phyloP scores from a whole-genome alignment of 1,140 invertebrate species.

The Drosophila dunni region DNA sequence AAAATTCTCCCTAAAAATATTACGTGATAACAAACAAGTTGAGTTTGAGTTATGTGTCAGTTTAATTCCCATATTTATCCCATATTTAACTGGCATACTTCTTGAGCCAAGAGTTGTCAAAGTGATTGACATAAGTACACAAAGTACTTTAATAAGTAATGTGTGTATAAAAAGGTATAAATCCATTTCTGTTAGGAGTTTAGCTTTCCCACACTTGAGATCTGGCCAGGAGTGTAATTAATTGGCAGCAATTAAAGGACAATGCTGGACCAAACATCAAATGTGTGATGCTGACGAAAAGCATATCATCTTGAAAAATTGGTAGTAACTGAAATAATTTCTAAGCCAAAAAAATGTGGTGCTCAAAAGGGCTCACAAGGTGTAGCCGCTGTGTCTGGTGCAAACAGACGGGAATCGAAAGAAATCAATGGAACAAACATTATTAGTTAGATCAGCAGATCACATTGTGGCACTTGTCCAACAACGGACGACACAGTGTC shows the following conservation, averaged over 20 bases:
- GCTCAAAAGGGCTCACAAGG: conserved; percentile 32
- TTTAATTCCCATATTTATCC: background rate
- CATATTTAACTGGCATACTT: background rate
- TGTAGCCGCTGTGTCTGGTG: conserved; percentile 45
- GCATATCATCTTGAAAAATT: conserved; percentile 58
- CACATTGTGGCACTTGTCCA: conserved; percentile 66
- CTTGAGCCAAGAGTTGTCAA: conserved; percentile 25
- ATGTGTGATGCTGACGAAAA: conserved; percentile 37
- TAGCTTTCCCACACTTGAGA: conserved; percentile 41
- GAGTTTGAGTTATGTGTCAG: conserved; percentile 11
- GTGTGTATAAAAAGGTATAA: background rate
- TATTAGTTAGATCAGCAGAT: conserved; percentile 51
- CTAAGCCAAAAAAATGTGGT: conserved; percentile 1
- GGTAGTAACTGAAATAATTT: conserved; percentile 35
- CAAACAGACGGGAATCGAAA: conserved; percentile 35
- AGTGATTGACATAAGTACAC: conserved; percentile 40
- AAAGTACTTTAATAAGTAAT: conserved; percentile 4
- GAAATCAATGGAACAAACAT: conserved; percentile 54
- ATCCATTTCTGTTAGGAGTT: background rate
- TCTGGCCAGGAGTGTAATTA: conserved; percentile 51
- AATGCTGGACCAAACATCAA: conserved; percentile 39
- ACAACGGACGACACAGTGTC: conserved; percentile 71
- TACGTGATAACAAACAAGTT: conserved; percentile 6
- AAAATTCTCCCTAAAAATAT: background rate
- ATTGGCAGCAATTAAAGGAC: conserved; percentile 63